Evolutionary conservation across 1,140 invertebrate genomes (phyloP), one percentile per base, ranked within the genome.

Genomic region (Pogonomyrmex barbatus): DNA sequence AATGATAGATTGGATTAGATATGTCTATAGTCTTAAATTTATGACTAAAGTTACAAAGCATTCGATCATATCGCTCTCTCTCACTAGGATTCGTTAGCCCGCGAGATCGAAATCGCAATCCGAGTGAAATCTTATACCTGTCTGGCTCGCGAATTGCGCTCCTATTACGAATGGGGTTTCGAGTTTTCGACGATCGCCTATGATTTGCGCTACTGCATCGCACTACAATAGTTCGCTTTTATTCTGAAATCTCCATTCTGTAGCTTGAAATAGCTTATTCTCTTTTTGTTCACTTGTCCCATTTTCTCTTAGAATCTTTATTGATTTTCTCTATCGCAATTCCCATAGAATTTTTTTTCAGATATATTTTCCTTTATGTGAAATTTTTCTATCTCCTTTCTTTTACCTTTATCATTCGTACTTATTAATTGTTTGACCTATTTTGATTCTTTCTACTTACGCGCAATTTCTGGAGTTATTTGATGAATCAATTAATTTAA

Each of bases 241-340:
- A 75, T 50, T 75, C 42, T 33, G 33, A 83, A 83, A 83, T 83
- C 79, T 83, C 79, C 42, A 42, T 83, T 83, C 54, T 75, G 39
- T 60, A 83, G 17, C 52, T 71, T 17, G 39, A 45, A 30, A 73
- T 58, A 39, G 54, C n/a, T 75, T 50, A 60, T 60, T 62, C 79
- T 50, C 68, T 83, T 83, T 73, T 73, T 39, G 30, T 50, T 62
- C 68, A 12, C 30, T 73, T 50, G 54, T 30, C 45, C 79, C 17
- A 83, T 83, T 83, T 83, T 75, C 62, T 4, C 58, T n/a, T 33
- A 83, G 33, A 83, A 73, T 82, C 67, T 73, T 73, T 73, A 82
- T 83, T 60, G 79, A 83, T 83, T 62, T 62, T 83, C 56, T 83
- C 79, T 50, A 75, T 75, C 42, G 58, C 79, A 42, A 73, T 83